Conservation (phyloP, 92 coral and sea anemone genomes). For the Metridium senile region DNA sequence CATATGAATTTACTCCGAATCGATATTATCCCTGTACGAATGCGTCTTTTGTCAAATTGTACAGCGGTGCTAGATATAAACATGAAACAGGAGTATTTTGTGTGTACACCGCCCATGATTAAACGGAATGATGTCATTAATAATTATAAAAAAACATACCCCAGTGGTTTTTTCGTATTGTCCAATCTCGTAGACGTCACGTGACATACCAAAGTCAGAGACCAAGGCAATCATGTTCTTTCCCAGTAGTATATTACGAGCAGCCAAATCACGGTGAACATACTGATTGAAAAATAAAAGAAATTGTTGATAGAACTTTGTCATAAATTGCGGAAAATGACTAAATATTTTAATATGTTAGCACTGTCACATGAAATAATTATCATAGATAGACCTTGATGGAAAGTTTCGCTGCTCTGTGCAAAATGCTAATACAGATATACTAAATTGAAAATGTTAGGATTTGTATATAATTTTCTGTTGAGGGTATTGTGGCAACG, state of each 20-base stretch:
- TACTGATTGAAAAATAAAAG: conserved; percentile 22
- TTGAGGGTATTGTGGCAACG: too few species aligned
- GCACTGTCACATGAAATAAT: not conserved
- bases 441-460: too few species aligned
- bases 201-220: conserved; percentile 83
- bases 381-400: too few species aligned
- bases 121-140: not conserved
- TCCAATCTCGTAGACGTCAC: conserved; percentile 67
- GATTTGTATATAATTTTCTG: too few species aligned
- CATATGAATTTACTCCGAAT: not conserved
- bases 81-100: not conserved
- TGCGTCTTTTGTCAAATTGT: not conserved
- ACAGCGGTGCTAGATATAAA: not conserved
- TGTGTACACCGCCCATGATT: too few species aligned
- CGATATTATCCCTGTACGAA: not conserved
- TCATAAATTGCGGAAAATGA: not conserved
- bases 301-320: not conserved
- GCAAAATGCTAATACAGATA: too few species aligned
- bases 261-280: conserved; percentile 74
- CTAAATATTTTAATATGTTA: not conserved
- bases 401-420: too few species aligned
- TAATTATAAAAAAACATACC: conserved; percentile 30
- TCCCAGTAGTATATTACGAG: conserved; percentile 67
- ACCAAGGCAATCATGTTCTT: conserved; percentile 66
- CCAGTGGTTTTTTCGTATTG: conserved; percentile 66